Conservation (phyloP, 2,797 vertebrate species). For the Microhierax caerulescens region DNA sequence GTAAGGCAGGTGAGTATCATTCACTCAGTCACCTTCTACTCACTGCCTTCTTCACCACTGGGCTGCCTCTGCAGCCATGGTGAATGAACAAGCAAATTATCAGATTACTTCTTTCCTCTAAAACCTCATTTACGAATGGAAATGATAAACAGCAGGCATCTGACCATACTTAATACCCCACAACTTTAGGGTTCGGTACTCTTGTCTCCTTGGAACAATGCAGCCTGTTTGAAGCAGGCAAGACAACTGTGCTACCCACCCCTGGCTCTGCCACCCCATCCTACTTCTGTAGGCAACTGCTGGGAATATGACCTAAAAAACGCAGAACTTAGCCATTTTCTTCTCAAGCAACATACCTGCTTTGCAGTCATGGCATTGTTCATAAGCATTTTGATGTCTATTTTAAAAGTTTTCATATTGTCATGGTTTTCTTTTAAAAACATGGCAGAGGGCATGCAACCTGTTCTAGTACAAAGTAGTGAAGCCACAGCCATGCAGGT, state of each 20-base stretch:
- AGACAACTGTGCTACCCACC: rapidly evolving
- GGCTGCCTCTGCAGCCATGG: not conserved
- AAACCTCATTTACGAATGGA: not conserved
- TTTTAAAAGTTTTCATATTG: not conserved
- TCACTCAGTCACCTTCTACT: not conserved
- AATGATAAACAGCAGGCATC: not conserved
- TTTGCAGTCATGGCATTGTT: not conserved
- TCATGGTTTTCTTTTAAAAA: not conserved
- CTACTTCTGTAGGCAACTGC: not conserved
- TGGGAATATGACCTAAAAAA: not conserved
- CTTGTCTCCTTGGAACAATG: rapidly evolving
- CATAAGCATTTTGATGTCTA: not conserved
- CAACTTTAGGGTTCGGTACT: not conserved
- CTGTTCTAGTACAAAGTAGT: not conserved
- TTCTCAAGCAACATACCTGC: not conserved
- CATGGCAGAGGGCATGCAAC: not conserved
- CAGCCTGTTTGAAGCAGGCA: not conserved
- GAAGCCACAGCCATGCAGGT: not conserved
- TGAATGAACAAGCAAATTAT: not conserved
- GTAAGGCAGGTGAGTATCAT: not conserved
- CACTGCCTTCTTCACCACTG: not conserved
- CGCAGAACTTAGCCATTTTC: not conserved
- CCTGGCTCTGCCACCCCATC: not conserved
- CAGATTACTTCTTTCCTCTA: not conserved
- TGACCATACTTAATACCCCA: not conserved